Conservation (phyloP, 1,140 invertebrate species). For the Aleiodes sp. region DNA sequence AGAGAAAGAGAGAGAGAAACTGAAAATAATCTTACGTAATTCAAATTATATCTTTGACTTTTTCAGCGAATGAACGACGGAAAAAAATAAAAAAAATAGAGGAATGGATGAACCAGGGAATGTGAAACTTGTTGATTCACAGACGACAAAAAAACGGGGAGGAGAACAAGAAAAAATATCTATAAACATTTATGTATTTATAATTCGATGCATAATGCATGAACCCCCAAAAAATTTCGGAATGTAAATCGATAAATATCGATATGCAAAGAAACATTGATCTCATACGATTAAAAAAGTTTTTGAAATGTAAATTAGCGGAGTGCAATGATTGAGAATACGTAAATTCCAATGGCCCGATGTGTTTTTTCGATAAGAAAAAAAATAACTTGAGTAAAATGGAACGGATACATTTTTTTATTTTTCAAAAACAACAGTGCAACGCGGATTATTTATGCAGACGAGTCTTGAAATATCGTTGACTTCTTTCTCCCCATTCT, state of each 20-base stretch:
- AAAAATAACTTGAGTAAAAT: background rate
- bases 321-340: background rate
- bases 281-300: background rate
- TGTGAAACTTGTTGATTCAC: too few relatives aligned
- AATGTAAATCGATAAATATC: background rate
- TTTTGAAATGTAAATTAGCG: slow-evolving; percentile 1
- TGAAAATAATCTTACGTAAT: slow-evolving; percentile 48
- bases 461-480: background rate
- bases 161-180: too few relatives aligned
- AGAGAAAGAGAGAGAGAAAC: slow-evolving; percentile 38
- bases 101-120: too few relatives aligned
- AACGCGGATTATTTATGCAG: background rate
- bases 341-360: background rate
- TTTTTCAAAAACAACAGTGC: too few relatives aligned
- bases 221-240: background rate
- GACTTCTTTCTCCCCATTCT: background rate
- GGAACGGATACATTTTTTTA: background rate
- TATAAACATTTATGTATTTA: background rate
- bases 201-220: slow-evolving; percentile 22
- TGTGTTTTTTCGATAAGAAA: background rate
- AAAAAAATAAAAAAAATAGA: too few relatives aligned
- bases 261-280: background rate
- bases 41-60: slow-evolving; percentile 47
- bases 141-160: too few relatives aligned
- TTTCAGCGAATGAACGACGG: slow-evolving; percentile 38